Percentiles rank a stretch among this genome's conserved stretches.
Conservation (phyloP, 2,113 vertebrate genomes). For the Leptodactylus fuscus region DNA sequence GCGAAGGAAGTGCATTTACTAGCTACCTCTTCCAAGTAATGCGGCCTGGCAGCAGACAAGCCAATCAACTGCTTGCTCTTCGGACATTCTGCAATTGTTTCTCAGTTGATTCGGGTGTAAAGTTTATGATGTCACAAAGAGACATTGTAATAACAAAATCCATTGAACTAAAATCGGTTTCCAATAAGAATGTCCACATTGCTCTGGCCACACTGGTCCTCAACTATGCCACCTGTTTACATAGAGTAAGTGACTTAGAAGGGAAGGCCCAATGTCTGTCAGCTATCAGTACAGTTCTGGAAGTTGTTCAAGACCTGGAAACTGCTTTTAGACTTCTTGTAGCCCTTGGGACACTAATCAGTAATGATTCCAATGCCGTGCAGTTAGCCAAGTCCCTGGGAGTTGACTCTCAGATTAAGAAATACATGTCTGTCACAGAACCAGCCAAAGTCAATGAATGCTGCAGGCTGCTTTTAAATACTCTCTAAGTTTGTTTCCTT, state of each 20-base stretch:
- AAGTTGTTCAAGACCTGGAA: constrained; percentile 95
- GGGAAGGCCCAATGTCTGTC: constrained; percentile 97
- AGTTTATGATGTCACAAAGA: constrained; percentile 88
- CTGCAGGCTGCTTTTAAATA: constrained; percentile 89
- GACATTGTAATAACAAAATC: constrained; percentile 87
- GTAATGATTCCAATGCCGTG: constrained; percentile 84
- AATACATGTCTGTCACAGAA: constrained; percentile 88
- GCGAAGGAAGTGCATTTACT: constrained; percentile 85
- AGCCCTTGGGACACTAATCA: constrained; percentile 92
- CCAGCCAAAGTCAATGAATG: constrained; percentile 94
- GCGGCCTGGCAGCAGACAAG: constrained; percentile 85
- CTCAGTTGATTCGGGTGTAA: constrained; percentile 79
- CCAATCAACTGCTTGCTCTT: constrained; percentile 94
- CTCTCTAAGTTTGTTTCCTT: constrained; percentile 76
- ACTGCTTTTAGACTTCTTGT: constrained; percentile 94
- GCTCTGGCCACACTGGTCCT: constrained; percentile 92
- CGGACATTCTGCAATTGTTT: constrained; percentile 97
- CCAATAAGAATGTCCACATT: constrained; percentile 95
- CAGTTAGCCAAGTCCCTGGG: constrained; percentile 94
- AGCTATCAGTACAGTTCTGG: constrained; percentile 89
- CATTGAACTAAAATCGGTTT: constrained; percentile 82
- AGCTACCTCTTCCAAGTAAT: constrained; percentile 88
- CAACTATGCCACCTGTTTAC: constrained; percentile 91
- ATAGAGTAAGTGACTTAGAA: constrained; percentile 86
- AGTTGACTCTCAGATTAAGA: constrained; percentile 91